Conservation (phyloP, 2,113 vertebrate genomes). For the Aptenodytes forsteri region DNA sequence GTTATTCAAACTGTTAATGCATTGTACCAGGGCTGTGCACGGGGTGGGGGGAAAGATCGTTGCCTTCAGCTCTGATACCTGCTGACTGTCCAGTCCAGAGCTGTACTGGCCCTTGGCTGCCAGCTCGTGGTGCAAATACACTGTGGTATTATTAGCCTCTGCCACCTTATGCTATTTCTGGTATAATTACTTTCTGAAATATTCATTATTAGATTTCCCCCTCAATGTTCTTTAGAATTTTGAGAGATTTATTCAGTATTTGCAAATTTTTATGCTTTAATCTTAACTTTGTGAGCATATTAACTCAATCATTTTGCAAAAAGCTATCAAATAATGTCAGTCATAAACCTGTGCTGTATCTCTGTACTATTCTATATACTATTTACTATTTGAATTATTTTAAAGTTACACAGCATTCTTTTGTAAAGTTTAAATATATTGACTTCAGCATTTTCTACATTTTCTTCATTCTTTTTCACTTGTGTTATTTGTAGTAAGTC, state of each 20-base stretch:
- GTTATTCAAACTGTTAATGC: background rate
- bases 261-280: background rate
- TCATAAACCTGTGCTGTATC: background rate
- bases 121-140: background rate
- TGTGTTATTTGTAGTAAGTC: background rate
- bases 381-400: background rate
- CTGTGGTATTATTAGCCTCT: background rate
- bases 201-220: background rate
- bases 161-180: background rate
- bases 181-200: background rate
- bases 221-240: background rate
- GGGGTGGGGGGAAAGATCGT: rapidly evolving
- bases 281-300: background rate
- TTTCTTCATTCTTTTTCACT: background rate
- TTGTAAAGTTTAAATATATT: background rate
- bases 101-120: background rate
- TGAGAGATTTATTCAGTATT: background rate
- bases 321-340: background rate
- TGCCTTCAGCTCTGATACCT: background rate
- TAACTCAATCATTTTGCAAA: background rate
- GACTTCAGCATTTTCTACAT: background rate
- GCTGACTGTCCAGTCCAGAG: background rate
- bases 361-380: background rate
- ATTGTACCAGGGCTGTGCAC: background rate
- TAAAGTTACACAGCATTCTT: background rate